These are phyloP conservation scores for Poicephalus meyeri DNA, from an alignment of 2,113 vertebrate genomes.

Conservation along the genomic window DNA sequence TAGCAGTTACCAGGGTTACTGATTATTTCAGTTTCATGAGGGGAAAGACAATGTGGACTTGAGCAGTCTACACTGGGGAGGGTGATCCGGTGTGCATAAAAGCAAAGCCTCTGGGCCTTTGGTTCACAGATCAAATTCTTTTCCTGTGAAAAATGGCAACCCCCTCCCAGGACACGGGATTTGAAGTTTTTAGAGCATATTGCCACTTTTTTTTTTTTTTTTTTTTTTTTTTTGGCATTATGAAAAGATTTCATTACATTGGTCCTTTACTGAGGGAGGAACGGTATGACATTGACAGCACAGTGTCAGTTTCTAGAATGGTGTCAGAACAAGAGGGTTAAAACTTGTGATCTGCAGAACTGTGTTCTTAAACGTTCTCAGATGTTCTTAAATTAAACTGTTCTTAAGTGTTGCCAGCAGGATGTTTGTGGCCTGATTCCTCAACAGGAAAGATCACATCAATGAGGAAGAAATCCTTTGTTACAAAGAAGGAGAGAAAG, in stretches of 20 bases:
- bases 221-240: neutral
- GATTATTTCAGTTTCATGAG: neutral
- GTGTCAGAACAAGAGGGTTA: neutral
- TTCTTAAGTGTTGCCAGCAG: neutral
- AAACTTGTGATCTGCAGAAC: neutral
- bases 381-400: neutral
- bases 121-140: neutral
- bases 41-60: neutral
- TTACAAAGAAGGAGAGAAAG: neutral
- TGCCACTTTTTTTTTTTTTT: neutral
- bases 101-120: neutral
- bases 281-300: neutral
- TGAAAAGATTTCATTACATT: neutral
- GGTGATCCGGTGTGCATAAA: neutral
- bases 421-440: neutral
- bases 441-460: neutral
- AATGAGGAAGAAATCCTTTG: neutral
- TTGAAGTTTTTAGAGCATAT: neutral
- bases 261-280: neutral
- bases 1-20: neutral
- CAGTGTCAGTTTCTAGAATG: neutral
- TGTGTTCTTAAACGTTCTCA: neutral
- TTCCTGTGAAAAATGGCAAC: neutral
- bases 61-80: neutral
- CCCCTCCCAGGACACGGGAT: neutral